A percentile compares a stretch with the other conserved stretches of the same genome.
phyloP scores from a whole-genome alignment of 1,140 invertebrate species.

The Stratiolaelaps scimitus region DNA sequence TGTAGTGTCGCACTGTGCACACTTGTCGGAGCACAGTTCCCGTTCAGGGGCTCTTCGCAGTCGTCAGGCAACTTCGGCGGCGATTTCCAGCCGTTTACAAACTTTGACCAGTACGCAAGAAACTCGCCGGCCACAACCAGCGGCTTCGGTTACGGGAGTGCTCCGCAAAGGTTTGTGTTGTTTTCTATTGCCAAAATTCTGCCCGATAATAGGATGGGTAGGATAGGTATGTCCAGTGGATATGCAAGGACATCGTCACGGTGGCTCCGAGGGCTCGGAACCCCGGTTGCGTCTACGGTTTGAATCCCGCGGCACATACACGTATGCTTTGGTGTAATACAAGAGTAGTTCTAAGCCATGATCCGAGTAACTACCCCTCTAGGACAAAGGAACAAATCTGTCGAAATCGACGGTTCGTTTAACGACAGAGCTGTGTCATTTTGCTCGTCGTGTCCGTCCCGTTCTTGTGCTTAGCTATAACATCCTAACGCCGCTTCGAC shows the following conservation, averaged over 20 bases:
- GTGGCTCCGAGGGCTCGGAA: not conserved
- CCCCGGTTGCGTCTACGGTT: not conserved
- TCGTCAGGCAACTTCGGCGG: too few species aligned
- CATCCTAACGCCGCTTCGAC: not conserved
- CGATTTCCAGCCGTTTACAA: conserved; percentile 10
- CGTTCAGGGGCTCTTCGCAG: too few species aligned
- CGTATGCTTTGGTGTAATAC: too few species aligned
- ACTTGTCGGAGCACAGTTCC: too few species aligned
- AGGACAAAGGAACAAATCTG: not conserved
- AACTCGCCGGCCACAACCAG: not conserved
- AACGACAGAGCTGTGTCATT: not conserved
- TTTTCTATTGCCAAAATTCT: not conserved
- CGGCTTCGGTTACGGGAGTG: not conserved
- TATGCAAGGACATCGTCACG: not conserved
- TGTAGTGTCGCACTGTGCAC: too few species aligned
- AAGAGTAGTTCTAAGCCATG: not conserved
- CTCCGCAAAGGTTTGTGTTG: conserved; percentile 2
- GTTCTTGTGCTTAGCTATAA: not conserved
- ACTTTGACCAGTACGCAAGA: conserved; percentile 8
- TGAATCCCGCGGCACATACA: not conserved
- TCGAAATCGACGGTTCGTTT: not conserved
- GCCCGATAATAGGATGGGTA: not conserved
- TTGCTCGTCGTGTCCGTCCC: too few species aligned
- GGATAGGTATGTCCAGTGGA: not conserved
- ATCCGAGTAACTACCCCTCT: too few species aligned